These are phyloP conservation scores for Aromia moschata DNA, from an alignment of 2,888 invertebrate species.

Conservation along the genomic window DNA sequence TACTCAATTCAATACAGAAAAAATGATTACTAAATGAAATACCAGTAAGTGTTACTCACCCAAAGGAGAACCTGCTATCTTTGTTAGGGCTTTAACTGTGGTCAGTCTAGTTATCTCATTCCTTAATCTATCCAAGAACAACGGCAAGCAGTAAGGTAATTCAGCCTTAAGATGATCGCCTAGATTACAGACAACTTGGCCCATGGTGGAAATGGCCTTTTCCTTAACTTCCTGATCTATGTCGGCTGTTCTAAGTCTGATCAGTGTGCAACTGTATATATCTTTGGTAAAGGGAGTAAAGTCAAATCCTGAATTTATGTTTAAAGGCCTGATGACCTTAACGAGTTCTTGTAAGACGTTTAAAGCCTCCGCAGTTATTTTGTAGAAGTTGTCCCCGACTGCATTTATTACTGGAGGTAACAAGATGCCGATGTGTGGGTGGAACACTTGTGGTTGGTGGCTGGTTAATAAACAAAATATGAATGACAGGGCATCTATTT, in stretches of 20 bases:
- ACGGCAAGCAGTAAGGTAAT: conserved; percentile 86
- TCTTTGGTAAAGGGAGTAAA: conserved; percentile 81
- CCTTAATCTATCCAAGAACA: conserved; percentile 92
- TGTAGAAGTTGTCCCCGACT: conserved; percentile 96
- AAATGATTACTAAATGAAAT: neutral
- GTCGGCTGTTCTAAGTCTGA: conserved; percentile 90
- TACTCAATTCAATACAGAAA: no score
- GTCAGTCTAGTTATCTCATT: conserved; percentile 98
- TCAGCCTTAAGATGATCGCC: conserved; percentile 86
- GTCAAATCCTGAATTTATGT: conserved; percentile 70
- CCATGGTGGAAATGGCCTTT: conserved; percentile 96
- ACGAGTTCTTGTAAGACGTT: conserved; percentile 93
- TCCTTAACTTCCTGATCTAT: conserved; percentile 99
- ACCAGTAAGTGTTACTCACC: conserved; percentile 77
- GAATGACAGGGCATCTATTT: conserved; percentile 95
- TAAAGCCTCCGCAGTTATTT: conserved; percentile 96
- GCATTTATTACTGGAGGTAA: conserved; percentile 88
- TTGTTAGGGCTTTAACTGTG: conserved; percentile 94
- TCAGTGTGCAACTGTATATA: conserved; percentile 85
- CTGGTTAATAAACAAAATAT: conserved; percentile 84
- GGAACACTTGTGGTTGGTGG: conserved; percentile 82
- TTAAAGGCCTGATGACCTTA: conserved; percentile 89
- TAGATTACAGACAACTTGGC: conserved; percentile 91
- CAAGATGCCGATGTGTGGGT: conserved; percentile 79
- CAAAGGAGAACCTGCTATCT: conserved; percentile 90